A percentile compares a stretch with the other conserved stretches of the same genome.
phyloP scores from a whole-genome alignment of 2,888 invertebrate genomes.

The Agrochola lychnidis region DNA sequence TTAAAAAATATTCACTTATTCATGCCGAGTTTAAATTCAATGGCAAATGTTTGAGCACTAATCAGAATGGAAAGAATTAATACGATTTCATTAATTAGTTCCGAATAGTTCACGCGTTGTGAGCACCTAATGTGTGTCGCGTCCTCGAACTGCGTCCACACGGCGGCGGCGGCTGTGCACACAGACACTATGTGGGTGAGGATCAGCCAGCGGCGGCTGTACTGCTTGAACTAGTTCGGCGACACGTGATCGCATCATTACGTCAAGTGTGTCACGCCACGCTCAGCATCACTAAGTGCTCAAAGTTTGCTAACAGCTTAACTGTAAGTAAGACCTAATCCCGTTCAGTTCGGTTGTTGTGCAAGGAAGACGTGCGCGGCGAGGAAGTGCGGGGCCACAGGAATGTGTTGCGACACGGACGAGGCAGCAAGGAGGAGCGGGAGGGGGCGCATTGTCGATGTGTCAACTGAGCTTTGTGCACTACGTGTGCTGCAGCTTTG shows the following conservation, averaged over 20 bases:
- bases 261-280: conserved; percentile 15
- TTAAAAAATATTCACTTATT: conserved; percentile 12
- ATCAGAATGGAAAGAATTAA: conserved; percentile 61
- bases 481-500: background rate
- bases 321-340: conserved; percentile 27
- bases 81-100: conserved; percentile 53
- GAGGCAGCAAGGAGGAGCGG: background rate
- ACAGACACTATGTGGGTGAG: background rate
- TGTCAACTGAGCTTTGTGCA: conserved; percentile 23
- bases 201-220: background rate
- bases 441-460: conserved; percentile 13
- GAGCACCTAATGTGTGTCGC: conserved; percentile 17
- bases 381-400: conserved; percentile 1
- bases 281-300: conserved; percentile 5
- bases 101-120: conserved; percentile 46
- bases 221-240: background rate
- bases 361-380: conserved; percentile 23
- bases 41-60: conserved; percentile 50
- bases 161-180: background rate
- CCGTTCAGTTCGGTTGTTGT: conserved; percentile 16
- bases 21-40: conserved; percentile 54
- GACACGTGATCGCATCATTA: conserved; percentile 2
- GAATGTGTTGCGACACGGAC: conserved; percentile 41
- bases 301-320: conserved; percentile 25
- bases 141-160: conserved; percentile 18